Percentiles rank a stretch among this genome's conserved stretches.
phyloP scores from a whole-genome alignment of 1,140 invertebrate species.

The Tachypleus tridentatus region DNA sequence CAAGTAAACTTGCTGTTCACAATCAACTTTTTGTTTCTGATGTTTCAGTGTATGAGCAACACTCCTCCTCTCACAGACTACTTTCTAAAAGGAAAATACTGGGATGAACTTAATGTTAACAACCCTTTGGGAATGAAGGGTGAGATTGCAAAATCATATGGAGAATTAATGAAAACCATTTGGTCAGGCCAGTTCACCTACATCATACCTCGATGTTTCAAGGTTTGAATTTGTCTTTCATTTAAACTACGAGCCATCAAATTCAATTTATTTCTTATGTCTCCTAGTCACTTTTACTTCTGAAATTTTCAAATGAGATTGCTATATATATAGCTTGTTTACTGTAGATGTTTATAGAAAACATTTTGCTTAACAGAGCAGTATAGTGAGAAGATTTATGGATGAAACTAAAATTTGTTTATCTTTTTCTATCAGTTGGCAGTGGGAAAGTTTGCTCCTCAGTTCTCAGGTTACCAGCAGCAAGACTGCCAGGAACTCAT shows the following conservation, averaged over 20 bases:
- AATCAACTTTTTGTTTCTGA: too few species aligned
- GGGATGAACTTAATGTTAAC: slow-evolving; percentile 44
- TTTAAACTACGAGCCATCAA: too few species aligned
- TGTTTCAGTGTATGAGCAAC: slow-evolving; percentile 39
- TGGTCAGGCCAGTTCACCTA: slow-evolving; percentile 43
- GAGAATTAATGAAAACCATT: slow-evolving; percentile 45
- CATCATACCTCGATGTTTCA: slow-evolving; percentile 45
- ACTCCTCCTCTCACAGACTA: slow-evolving; percentile 40
- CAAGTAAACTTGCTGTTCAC: too few species aligned
- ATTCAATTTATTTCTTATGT: too few species aligned
- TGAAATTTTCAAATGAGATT: too few species aligned
- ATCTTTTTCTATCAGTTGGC: too few species aligned
- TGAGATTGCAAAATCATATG: slow-evolving; percentile 47
- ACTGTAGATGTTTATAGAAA: too few species aligned
- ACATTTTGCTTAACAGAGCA: too few species aligned
- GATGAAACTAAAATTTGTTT: too few species aligned
- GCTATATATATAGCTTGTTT: too few species aligned
- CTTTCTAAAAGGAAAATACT: slow-evolving; percentile 40
- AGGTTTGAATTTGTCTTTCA: slow-evolving; percentile 29
- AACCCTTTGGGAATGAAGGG: slow-evolving; percentile 52
- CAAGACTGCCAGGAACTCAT: slow-evolving; percentile 50
- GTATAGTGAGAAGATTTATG: too few species aligned
- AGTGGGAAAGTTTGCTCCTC: slow-evolving; percentile 46
- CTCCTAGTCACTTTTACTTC: too few species aligned
- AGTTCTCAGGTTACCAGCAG: slow-evolving; percentile 47